Evolutionary conservation across 2,113 vertebrate species (phyloP).

Genomic region (Cromileptes altivelis): DNA sequence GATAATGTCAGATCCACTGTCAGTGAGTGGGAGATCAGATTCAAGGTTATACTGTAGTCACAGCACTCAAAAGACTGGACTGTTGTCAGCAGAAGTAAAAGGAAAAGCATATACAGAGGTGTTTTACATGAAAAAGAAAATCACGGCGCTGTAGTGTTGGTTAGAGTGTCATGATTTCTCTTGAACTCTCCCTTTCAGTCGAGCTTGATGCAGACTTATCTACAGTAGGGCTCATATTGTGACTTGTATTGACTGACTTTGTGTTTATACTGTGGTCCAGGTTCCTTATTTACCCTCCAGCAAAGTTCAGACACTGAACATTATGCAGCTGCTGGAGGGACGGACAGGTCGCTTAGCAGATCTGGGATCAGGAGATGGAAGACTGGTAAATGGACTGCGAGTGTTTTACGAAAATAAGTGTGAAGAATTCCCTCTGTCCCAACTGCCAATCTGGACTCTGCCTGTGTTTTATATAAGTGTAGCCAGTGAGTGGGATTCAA

Average conservation of each 20-base stretch:
- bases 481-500: too few species aligned
- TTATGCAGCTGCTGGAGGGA: slow-evolving; percentile 80
- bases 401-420: background rate
- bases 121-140: background rate
- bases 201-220: background rate
- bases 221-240: background rate
- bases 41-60: slow-evolving; percentile 25
- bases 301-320: slow-evolving; percentile 77
- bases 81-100: background rate
- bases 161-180: too few species aligned
- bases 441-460: too few species aligned
- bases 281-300: slow-evolving; percentile 86
- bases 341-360: slow-evolving; percentile 80
- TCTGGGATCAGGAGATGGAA: slow-evolving; percentile 86
- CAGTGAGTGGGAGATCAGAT: slow-evolving; percentile 17
- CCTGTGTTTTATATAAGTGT: too few species aligned
- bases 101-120: background rate
- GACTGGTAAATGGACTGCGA: slow-evolving; percentile 71
- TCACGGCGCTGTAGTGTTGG: background rate
- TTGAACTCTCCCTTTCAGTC: background rate
- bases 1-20: slow-evolving; percentile 2
- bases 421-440: too few species aligned
- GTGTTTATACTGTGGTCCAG: slow-evolving; percentile 66
- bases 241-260: background rate
- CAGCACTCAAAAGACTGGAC: background rate